These are phyloP conservation scores for Pomatorhinus ruficollis DNA, from an alignment of 2,113 vertebrate genomes.

Conservation along the genomic window DNA sequence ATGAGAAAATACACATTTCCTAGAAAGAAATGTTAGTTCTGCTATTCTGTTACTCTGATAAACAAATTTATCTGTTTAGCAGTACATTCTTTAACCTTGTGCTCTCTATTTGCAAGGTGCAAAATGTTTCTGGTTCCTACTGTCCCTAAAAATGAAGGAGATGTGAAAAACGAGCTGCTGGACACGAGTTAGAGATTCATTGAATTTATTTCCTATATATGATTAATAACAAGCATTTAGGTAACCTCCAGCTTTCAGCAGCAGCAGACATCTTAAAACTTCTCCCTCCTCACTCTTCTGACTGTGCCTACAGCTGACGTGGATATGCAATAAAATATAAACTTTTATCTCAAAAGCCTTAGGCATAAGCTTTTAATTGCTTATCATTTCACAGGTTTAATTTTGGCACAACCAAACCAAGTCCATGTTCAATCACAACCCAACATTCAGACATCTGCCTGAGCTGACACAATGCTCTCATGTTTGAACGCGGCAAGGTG, in stretches of 20 bases:
- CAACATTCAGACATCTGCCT: neutral
- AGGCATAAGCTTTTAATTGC: conserved; percentile 6
- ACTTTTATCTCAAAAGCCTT: neutral
- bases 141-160: neutral
- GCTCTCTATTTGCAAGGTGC: neutral
- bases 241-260: neutral
- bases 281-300: neutral
- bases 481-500: neutral
- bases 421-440: neutral
- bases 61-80: neutral
- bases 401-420: neutral
- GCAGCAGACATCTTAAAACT: neutral
- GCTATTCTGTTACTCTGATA: neutral
- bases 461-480: neutral
- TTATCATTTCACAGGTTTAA: neutral
- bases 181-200: neutral
- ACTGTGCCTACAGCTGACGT: neutral
- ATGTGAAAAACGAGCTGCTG: neutral
- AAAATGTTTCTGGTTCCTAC: neutral
- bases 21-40: neutral
- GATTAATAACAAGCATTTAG: neutral
- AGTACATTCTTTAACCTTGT: neutral
- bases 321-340: neutral
- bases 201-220: neutral
- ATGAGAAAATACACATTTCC: neutral